Evolutionary conservation across 1,140 invertebrate genomes (phyloP).

Genomic region (Euglossa dilemma): DNA sequence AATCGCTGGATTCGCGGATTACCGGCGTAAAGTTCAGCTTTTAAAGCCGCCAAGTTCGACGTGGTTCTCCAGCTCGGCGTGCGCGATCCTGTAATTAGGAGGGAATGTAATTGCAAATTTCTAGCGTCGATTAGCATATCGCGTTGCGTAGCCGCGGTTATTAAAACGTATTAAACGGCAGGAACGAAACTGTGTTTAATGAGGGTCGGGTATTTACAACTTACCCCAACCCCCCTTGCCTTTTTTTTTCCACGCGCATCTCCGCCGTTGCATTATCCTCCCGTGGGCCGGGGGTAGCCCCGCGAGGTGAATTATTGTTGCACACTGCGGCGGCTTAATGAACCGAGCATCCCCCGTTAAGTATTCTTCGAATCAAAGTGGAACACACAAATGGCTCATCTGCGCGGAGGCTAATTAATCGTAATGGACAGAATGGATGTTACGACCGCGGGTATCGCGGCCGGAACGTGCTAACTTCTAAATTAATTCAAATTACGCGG

Average conservation of each 20-base stretch:
- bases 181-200: constrained; percentile 38
- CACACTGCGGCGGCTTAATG: constrained; percentile 10
- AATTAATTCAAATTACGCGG: constrained; percentile 23
- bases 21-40: constrained; percentile 5
- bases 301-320: constrained; percentile 23
- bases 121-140: constrained; percentile 47
- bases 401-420: constrained; percentile 27
- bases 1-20: not conserved
- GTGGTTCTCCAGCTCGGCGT: not conserved
- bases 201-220: constrained; percentile 30
- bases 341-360: constrained; percentile 12
- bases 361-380: constrained; percentile 20
- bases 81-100: constrained; percentile 23
- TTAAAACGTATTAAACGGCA: constrained; percentile 42
- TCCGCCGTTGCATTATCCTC: constrained; percentile 1
- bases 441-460: not conserved
- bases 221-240: not conserved
- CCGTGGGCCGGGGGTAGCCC: not conserved
- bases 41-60: constrained; percentile 1
- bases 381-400: constrained; percentile 7
- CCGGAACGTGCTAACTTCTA: constrained; percentile 4
- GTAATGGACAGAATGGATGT: constrained; percentile 24
- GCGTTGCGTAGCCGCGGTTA: constrained; percentile 15
- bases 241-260: not conserved
- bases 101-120: constrained; percentile 43